Evolutionary conservation across 1,140 invertebrate genomes (phyloP).

Genomic region (Hirudo medicinalis): DNA sequence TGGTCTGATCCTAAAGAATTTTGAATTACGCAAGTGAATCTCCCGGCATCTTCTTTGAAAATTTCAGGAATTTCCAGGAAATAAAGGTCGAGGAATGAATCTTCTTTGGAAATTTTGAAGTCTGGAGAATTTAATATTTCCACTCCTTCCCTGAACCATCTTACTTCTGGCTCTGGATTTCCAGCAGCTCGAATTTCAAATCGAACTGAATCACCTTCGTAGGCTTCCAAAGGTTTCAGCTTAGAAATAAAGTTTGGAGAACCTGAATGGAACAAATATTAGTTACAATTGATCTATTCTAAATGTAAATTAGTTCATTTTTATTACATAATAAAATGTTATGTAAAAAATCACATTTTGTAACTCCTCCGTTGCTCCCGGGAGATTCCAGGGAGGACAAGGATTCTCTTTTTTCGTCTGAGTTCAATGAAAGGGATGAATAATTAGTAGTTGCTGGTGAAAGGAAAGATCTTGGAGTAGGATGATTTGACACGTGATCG

Average conservation of each 20-base stretch:
- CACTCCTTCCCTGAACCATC: constrained; percentile 24
- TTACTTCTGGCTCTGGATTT: constrained; percentile 8
- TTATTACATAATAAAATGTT: background rate
- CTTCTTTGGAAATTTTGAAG: constrained; percentile 28
- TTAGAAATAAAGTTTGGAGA: constrained; percentile 42
- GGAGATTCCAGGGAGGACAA: background rate
- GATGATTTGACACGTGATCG: constrained; percentile 41
- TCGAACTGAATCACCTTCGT: constrained; percentile 4
- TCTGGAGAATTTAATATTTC: constrained; percentile 33
- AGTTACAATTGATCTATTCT: too few relatives aligned
- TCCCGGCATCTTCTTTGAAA: constrained; percentile 82
- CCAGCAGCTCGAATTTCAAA: constrained; percentile 2
- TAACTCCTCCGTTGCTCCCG: background rate
- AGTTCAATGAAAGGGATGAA: background rate
- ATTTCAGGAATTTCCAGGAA: constrained; percentile 74
- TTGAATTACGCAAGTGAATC: constrained; percentile 60
- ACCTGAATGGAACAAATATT: constrained; percentile 24
- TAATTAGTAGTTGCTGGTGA: constrained; percentile 14
- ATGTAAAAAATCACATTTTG: constrained; percentile 4
- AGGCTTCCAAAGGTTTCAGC: constrained; percentile 29
- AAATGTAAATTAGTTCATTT: too few relatives aligned
- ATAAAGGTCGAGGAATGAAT: constrained; percentile 45
- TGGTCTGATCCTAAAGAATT: constrained; percentile 10
- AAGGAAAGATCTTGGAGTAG: background rate
- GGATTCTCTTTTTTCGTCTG: background rate